Evolutionary conservation across 1,140 invertebrate genomes (phyloP).

Genomic region (Bilobella aurantiaca): DNA sequence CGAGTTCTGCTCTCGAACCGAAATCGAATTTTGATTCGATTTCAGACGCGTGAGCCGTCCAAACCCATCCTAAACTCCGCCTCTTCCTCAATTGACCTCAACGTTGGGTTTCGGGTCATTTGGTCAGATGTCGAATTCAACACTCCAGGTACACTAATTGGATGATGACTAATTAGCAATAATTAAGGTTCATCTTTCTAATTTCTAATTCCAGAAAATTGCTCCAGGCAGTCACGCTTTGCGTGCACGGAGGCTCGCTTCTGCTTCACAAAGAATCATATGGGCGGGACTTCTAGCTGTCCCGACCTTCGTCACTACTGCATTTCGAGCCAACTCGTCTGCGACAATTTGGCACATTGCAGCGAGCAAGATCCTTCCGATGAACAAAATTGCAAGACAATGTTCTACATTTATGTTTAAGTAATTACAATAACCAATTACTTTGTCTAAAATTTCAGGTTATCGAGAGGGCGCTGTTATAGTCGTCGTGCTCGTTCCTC

Average conservation of each 20-base stretch:
- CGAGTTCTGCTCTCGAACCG: constrained; percentile 36
- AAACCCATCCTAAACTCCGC: constrained; percentile 17
- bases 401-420: neutral
- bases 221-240: constrained; percentile 30
- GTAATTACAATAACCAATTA: too few relatives aligned
- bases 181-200: neutral
- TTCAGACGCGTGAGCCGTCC: constrained; percentile 23
- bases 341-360: constrained; percentile 40
- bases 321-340: constrained; percentile 38
- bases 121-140: constrained; percentile 39
- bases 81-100: constrained; percentile 13
- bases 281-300: constrained; percentile 32
- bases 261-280: constrained; percentile 35
- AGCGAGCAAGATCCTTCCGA: constrained; percentile 38
- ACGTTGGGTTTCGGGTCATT: constrained; percentile 38
- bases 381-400: constrained; percentile 38
- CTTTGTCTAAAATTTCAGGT: constrained; percentile 19
- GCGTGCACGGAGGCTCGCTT: constrained; percentile 36
- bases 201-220: constrained; percentile 28
- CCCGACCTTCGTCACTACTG: constrained; percentile 37
- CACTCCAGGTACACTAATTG: too few relatives aligned
- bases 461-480: constrained; percentile 13
- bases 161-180: neutral
- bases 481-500: constrained; percentile 10
- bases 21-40: constrained; percentile 39